Base-by-base conservation (phyloP, 35 echinoderm and acorn worm species). In the Stichopus chloronotus region DNA sequence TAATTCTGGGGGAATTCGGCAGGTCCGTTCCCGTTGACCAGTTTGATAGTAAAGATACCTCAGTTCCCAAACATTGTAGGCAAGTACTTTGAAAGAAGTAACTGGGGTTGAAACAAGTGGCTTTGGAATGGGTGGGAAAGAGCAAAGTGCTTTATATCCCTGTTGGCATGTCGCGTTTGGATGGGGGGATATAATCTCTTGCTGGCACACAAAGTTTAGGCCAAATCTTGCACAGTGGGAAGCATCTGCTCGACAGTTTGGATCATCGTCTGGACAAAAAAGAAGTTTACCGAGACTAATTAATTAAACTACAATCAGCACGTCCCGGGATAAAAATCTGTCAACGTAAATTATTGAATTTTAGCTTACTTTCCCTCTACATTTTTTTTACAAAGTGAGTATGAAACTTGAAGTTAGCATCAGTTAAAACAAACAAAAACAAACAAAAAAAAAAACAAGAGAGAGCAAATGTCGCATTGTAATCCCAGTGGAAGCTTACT, bases 11-110 rank as follows among this genome's bases (percentile, higher is more conserved):
- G 94, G 83, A 10, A 96, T 95, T 56, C 97, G 90, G 88, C 97
- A 98, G 16, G 97, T 98, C 8, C 97, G 86, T 84, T 98, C 97
- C 52, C 93, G 78, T 84, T 98, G 97, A 5, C 97, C 97, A 72
- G 63, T 98, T 81, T 96, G 93, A 17, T 95, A 94, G 81, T 93
- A 94, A 8, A 98, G 65, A 58, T 98, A 98, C n/a, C 93, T 30
- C 81, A 98, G 76, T 79, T 98, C 97, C 95, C 95, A 98, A 9
- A 98, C 89, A 54, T 98, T 98, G 89, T 98, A 98, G 24, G 95
- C 87, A 60, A 98, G 79, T 7, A 98, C 91, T 60, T 93, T 94
- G 22, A 97, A 91, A 55, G 74, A 84, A 23, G 93, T 93, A 7
- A 72, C 93, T 52, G 93, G 90, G 9, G 93, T 92, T n/a, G 87